Evolutionary conservation across 2,888 invertebrate genomes (phyloP).

Genomic region (Synanthedon myopaeformis): DNA sequence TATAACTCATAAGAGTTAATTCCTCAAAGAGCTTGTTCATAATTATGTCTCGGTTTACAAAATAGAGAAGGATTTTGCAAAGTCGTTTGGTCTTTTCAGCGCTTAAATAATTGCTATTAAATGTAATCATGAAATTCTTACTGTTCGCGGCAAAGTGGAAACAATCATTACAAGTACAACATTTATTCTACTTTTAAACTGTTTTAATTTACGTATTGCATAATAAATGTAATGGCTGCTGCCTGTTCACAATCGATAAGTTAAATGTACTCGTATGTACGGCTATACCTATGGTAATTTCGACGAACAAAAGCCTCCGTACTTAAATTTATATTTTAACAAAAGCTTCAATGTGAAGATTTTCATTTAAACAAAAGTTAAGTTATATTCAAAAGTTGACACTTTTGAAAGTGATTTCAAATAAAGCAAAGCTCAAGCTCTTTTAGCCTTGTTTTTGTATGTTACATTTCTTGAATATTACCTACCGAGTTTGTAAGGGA

Average conservation of each 20-base stretch:
- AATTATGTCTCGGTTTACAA: no score
- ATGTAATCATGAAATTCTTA: no score
- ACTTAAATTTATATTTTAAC: constrained; percentile 7
- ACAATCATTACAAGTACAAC: not conserved
- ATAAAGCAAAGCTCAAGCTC: not conserved
- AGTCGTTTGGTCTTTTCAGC: no score
- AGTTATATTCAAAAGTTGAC: not conserved
- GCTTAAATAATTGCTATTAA: no score
- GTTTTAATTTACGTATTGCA: not conserved
- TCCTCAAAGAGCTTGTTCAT: no score
- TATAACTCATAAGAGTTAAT: no score
- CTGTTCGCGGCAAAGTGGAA: no score
- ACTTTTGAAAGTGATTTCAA: not conserved
- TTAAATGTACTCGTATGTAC: not conserved
- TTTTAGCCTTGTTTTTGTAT: not conserved
- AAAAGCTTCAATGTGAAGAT: not conserved
- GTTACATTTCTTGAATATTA: no score
- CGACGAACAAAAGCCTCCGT: constrained; percentile 5
- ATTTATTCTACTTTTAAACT: not conserved
- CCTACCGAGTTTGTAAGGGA: no score
- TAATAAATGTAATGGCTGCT: constrained; percentile 11
- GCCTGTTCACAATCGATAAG: constrained; percentile 16
- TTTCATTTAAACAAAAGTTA: not conserved
- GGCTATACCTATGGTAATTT: not conserved
- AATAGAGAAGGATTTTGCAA: no score